phyloP scores from a whole-genome alignment of 2,113 vertebrate species.

The Tyrannus savana region DNA sequence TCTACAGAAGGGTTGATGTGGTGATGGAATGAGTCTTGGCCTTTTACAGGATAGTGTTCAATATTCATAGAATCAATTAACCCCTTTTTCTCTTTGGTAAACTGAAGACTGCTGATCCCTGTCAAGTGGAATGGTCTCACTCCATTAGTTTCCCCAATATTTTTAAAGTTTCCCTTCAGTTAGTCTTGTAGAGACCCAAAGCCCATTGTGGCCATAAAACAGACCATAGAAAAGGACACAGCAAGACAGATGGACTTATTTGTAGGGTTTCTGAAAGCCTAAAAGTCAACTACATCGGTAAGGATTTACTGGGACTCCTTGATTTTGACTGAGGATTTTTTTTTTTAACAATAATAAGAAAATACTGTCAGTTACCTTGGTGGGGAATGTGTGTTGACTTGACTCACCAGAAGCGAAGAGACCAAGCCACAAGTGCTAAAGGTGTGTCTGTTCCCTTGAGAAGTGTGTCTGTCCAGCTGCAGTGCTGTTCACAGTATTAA shows the following conservation, averaged over 20 bases:
- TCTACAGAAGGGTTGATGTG: background rate
- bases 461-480: background rate
- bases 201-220: background rate
- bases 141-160: background rate
- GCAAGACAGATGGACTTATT: background rate
- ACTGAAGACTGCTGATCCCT: background rate
- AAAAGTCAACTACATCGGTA: background rate
- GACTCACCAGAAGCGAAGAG: background rate
- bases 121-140: background rate
- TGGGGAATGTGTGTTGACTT: background rate
- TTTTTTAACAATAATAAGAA: background rate
- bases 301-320: background rate
- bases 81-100: background rate
- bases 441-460: background rate
- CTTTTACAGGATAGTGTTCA: background rate
- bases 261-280: background rate
- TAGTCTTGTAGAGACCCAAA: background rate
- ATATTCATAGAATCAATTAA: background rate
- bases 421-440: background rate
- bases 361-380: background rate
- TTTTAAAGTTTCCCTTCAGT: background rate
- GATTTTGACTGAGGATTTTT: background rate
- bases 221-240: background rate
- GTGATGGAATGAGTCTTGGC: background rate
- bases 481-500: background rate